Evolutionary conservation across 2,797 vertebrate species (phyloP).

Genomic region (Monodelphis domestica): DNA sequence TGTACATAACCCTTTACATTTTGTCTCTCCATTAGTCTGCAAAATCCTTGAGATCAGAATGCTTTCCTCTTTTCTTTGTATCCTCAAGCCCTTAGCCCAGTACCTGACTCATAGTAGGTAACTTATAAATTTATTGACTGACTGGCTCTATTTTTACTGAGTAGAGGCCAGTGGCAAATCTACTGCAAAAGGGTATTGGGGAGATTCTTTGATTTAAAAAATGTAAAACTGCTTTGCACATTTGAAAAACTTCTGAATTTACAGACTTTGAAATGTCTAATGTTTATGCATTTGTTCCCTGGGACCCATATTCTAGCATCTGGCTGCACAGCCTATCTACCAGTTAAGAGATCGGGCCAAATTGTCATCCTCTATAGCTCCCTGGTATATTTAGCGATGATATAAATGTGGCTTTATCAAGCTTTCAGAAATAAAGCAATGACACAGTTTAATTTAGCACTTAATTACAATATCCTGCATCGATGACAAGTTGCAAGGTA

Average conservation of each 20-base stretch:
- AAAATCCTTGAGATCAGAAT: background rate
- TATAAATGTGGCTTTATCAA: slow-evolving; percentile 45
- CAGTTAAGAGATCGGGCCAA: slow-evolving; percentile 48
- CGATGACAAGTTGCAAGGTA: slow-evolving; percentile 30
- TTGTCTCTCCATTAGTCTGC: background rate
- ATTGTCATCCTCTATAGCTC: slow-evolving; percentile 59
- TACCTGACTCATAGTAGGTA: background rate
- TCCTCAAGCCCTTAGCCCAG: background rate
- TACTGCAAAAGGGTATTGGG: background rate
- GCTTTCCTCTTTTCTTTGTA: background rate
- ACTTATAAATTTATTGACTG: background rate
- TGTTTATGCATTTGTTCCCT: slow-evolving; percentile 51
- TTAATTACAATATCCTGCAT: slow-evolving; percentile 57
- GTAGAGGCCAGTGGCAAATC: background rate
- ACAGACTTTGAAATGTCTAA: slow-evolving; percentile 38
- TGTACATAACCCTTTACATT: background rate
- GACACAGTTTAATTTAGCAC: slow-evolving; percentile 51
- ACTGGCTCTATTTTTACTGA: background rate
- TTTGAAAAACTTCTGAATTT: slow-evolving; percentile 32
- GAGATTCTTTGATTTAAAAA: slow-evolving; percentile 34
- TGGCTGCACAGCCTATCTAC: slow-evolving; percentile 49
- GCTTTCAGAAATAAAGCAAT: slow-evolving; percentile 52
- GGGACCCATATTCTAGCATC: slow-evolving; percentile 45
- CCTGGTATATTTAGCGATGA: slow-evolving; percentile 42
- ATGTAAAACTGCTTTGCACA: background rate